Evolutionary conservation across 2,888 invertebrate species (phyloP).

Genomic region (Phragmatobia fuliginosa): DNA sequence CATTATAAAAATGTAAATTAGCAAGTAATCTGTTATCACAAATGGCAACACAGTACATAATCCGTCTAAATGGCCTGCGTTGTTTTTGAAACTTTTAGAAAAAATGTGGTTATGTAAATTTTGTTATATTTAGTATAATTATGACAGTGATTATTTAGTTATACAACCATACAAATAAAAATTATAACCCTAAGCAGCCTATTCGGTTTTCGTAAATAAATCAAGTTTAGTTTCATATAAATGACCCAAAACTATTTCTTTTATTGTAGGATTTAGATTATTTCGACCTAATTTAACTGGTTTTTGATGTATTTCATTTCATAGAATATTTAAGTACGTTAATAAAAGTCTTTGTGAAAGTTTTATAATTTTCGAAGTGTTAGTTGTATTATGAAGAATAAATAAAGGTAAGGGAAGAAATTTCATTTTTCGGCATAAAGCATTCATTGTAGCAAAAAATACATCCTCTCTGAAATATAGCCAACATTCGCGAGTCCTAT

Average conservation of each 20-base stretch:
- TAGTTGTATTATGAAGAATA: slow-evolving; percentile 67
- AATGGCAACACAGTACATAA: slow-evolving; percentile 34
- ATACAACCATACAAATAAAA: too few species aligned
- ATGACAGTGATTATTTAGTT: too few species aligned
- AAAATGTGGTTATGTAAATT: slow-evolving; percentile 15
- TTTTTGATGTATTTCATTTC: too few species aligned
- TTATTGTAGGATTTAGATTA: too few species aligned
- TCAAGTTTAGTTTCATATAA: background rate
- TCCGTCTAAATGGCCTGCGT: slow-evolving; percentile 29
- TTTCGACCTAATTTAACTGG: too few species aligned
- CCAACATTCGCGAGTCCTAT: slow-evolving; percentile 76
- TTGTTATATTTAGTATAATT: too few species aligned
- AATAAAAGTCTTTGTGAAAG: slow-evolving; percentile 38
- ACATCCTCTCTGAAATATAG: slow-evolving; percentile 73
- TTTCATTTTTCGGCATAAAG: slow-evolving; percentile 76
- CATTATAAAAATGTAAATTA: slow-evolving; percentile 48
- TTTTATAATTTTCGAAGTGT: slow-evolving; percentile 34
- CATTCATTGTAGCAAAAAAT: slow-evolving; percentile 73
- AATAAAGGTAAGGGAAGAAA: slow-evolving; percentile 74
- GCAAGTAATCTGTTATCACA: slow-evolving; percentile 40
- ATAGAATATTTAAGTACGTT: background rate
- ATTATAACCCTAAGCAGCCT: too few species aligned
- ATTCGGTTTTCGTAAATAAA: background rate
- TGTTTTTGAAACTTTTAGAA: slow-evolving; percentile 19
- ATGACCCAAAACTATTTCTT: background rate